A percentile compares a stretch with the other conserved stretches of the same genome.
Conservation (phyloP, 2,797 vertebrate species). For the Agapornis canus region DNA sequence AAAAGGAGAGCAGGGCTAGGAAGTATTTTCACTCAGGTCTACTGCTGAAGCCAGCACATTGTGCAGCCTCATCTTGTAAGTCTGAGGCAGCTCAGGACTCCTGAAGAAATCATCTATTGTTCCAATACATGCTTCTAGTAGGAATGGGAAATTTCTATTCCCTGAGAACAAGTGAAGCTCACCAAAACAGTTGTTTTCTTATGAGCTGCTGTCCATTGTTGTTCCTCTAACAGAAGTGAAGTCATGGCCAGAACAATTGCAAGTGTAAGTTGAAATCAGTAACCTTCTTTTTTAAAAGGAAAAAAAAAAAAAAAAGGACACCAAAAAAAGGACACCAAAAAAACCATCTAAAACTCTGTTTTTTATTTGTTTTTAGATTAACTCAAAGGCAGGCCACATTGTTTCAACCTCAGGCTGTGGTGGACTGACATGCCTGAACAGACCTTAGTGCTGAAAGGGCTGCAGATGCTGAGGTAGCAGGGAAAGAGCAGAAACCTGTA, state of each 20-base stretch:
- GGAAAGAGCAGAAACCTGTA: neutral
- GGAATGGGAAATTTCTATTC: neutral
- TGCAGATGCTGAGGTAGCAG: conserved; percentile 27
- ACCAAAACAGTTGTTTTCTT: neutral
- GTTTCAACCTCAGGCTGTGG: conserved; percentile 45
- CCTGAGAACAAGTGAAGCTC: neutral
- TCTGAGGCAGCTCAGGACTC: neutral
- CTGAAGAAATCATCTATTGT: neutral
- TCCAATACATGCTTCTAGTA: neutral
- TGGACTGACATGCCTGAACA: conserved; percentile 52
- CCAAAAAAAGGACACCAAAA: neutral
- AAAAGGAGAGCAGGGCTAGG: neutral
- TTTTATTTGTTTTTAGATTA: conserved; percentile 28
- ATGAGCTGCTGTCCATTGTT: neutral
- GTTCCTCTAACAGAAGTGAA: neutral
- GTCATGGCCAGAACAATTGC: neutral
- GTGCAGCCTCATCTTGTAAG: neutral
- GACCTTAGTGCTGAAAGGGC: neutral
- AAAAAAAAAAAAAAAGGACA: neutral
- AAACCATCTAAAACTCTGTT: neutral
- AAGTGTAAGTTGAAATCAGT: neutral
- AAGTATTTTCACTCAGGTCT: neutral
- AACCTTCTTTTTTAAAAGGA: neutral
- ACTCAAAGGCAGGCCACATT: neutral
- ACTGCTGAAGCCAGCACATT: neutral